These are phyloP conservation scores for Leptodactylus fuscus DNA, from an alignment of 2,113 vertebrate species.

Conservation along the genomic window DNA sequence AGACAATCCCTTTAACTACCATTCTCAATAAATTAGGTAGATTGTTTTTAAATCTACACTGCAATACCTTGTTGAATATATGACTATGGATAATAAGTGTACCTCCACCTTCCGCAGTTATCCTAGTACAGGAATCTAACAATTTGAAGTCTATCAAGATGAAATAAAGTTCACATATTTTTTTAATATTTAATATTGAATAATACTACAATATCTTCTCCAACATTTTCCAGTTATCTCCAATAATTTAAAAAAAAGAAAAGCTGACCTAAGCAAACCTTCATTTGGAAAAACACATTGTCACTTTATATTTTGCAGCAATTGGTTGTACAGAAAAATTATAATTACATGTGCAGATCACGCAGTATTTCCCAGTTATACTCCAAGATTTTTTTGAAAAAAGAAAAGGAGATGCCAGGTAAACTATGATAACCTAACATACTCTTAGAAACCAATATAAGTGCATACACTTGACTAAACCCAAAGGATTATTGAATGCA, in stretches of 20 bases:
- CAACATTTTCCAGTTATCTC: conserved; percentile 1
- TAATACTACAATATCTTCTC: not conserved
- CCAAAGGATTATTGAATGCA: not conserved
- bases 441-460: no score
- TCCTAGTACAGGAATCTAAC: no score
- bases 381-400: no score
- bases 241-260: not conserved
- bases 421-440: not conserved
- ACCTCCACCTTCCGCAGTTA: not conserved
- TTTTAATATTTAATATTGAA: not conserved
- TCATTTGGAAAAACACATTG: not conserved
- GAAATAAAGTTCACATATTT: not conserved
- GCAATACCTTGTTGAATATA: not conserved
- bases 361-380: not conserved
- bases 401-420: not conserved
- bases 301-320: not conserved
- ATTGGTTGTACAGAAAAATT: not conserved
- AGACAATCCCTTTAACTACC: no score
- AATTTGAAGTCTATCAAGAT: not conserved
- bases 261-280: not conserved
- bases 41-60: not conserved
- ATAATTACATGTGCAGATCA: not conserved
- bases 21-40: no score
- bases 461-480: not conserved
- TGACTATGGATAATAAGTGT: not conserved